A percentile compares a stretch with the other conserved stretches of the same genome.
Evolutionary conservation across 2,797 vertebrate genomes (phyloP).

Genomic region (Rhabdomys pumilio): DNA sequence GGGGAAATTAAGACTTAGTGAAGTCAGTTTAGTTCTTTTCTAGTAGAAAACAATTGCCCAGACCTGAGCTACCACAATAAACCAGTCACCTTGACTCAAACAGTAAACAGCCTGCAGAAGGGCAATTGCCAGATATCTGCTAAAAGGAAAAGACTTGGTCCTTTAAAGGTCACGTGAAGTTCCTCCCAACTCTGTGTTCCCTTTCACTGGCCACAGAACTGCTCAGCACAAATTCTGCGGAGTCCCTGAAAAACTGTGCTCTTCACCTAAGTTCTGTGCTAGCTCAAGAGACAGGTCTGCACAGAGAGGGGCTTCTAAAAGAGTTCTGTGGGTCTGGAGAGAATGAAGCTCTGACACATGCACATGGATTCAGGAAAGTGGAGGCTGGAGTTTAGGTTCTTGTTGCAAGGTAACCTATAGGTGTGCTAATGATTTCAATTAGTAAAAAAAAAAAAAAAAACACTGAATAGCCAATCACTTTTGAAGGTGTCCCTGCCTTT

Average conservation of each 20-base stretch:
- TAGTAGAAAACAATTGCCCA: constrained; percentile 14
- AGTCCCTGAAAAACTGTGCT: background rate
- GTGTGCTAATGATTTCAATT: background rate
- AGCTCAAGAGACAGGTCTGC: background rate
- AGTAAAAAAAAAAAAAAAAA: background rate
- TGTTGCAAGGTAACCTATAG: background rate
- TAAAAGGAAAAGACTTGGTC: background rate
- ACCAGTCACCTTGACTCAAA: background rate
- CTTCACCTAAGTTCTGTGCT: background rate
- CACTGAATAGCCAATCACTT: background rate
- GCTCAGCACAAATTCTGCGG: background rate
- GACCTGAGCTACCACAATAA: background rate
- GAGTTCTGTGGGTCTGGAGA: background rate
- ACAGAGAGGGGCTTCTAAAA: background rate
- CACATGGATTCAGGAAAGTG: background rate
- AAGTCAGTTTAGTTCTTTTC: background rate
- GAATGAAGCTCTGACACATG: background rate
- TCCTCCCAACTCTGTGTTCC: too few species aligned
- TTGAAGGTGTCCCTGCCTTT: background rate
- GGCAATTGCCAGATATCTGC: background rate
- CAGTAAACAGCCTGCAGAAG: background rate
- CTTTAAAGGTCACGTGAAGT: background rate
- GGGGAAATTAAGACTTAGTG: background rate
- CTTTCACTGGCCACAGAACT: background rate
- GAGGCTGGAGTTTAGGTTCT: background rate